Evolutionary conservation across 2,113 vertebrate genomes (phyloP), one percentile per base, ranked within the genome.

Genomic region (Gobius niger): DNA sequence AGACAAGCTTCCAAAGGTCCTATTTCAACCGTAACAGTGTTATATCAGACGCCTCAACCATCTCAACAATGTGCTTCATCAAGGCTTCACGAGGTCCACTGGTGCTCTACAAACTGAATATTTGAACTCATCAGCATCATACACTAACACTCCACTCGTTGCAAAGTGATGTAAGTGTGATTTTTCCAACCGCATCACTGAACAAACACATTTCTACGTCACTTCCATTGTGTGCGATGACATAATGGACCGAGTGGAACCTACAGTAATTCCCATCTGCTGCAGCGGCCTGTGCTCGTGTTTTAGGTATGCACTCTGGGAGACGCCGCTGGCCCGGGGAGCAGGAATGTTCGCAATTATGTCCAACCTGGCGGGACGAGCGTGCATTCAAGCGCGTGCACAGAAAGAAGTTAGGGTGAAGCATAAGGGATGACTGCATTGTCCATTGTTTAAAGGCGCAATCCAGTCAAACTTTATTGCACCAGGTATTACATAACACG

Each of bases 271-370:
- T 76, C 77, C 73, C 84, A 78, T 84, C 82, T 83, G 82, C 80
- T 57, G 72, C 65, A 9, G 68, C 40, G 63, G 78, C 67, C 69
- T 59, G 8, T 19, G 68, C 66, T 76, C 59, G 84, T 44, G 59
- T 83, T 86, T 79, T 62, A 76, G 89, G 89, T 90, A 91, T 85
- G 88, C 67, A 63, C 77, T 47, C 64, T 76, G 73, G 65, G 75
- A 79, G 77, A 77, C 42, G 12, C 24, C 60, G 12, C 24, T 60
- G 68, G 78, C 72, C 72, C 12, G n/a, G 11, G 47, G 62, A 75
- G 62, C 68, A 88, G 83, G 89, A 86, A 89, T 87, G 88, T 79
- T 85, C 10, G 66, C 79, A 86, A 88, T 90, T 80, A 86, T 12
- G 46, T 51, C 65, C 34, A 47, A 66, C 61, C 16, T 46, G 63